Percentiles rank a stretch among this genome's conserved stretches.
Evolutionary conservation across 2,113 vertebrate genomes (phyloP).

Genomic region (Scomber scombrus): DNA sequence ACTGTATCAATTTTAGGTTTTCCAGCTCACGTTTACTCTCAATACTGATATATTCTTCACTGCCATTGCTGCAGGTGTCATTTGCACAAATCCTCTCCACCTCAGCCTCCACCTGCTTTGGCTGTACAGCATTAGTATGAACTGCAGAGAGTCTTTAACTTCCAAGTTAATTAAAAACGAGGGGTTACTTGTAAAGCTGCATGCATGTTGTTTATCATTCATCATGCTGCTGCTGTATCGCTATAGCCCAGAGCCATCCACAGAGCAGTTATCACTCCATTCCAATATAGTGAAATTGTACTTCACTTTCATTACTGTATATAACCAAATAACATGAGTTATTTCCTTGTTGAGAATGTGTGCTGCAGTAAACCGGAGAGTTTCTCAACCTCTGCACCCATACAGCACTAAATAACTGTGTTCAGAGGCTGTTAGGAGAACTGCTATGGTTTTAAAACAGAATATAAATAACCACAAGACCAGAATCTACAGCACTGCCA

Average conservation of each 20-base stretch:
- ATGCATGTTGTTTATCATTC: neutral
- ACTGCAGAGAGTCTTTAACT: neutral
- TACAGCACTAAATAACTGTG: constrained; percentile 19
- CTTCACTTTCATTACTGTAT: neutral
- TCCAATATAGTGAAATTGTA: neutral
- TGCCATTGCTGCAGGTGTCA: constrained; percentile 3
- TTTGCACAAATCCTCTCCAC: neutral
- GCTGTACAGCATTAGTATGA: constrained; percentile 1
- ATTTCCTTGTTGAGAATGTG: constrained; percentile 17
- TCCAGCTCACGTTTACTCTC: constrained; percentile 14
- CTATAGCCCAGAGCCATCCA: constrained; percentile 8
- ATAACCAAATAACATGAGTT: constrained; percentile 20
- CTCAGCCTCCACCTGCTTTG: constrained; percentile 13
- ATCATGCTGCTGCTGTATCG: neutral
- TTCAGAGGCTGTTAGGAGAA: constrained; percentile 15
- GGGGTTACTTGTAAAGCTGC: neutral
- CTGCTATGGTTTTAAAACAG: neutral
- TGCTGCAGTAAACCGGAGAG: constrained; percentile 33
- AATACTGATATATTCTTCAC: neutral
- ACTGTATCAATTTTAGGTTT: constrained; percentile 11
- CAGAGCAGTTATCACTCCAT: neutral
- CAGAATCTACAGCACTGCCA: neutral
- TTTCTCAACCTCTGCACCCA: constrained; percentile 14
- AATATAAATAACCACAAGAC: neutral
- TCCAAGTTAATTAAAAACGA: neutral